Conservation (phyloP, 2,797 vertebrate genomes). For the Sus cebifrons region DNA sequence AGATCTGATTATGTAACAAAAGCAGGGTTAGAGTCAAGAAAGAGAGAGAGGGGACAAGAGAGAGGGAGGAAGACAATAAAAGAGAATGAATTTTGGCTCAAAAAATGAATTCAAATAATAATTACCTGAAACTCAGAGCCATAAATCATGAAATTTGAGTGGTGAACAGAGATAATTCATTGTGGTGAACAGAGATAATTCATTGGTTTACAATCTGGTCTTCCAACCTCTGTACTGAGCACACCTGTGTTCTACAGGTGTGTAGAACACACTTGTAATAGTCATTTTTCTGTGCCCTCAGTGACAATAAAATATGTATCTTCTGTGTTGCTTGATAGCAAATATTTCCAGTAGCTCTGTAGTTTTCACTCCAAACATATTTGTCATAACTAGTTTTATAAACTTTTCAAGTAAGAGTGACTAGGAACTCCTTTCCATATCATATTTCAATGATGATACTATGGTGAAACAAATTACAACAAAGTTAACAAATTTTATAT, state of each 20-base stretch:
- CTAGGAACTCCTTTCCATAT: neutral
- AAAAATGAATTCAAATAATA: neutral
- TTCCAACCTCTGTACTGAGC: neutral
- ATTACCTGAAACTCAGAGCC: neutral
- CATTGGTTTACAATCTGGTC: neutral
- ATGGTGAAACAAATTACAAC: neutral
- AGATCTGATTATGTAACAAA: neutral
- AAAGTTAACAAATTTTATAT: neutral
- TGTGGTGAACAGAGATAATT: neutral
- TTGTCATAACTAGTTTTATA: neutral
- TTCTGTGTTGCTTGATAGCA: neutral
- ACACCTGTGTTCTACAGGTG: too few species aligned
- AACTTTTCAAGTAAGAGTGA: constrained; percentile 7
- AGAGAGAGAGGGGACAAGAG: too few species aligned
- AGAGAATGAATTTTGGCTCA: neutral
- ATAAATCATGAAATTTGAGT: neutral
- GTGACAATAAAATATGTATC: neutral
- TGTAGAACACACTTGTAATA: neutral
- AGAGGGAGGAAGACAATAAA: too few species aligned
- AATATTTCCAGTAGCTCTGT: neutral
- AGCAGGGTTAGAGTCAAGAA: neutral
- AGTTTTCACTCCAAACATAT: neutral
- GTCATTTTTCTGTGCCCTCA: neutral
- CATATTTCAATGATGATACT: neutral
- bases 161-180: neutral